Evolutionary conservation across 2,888 invertebrate species (phyloP).

Genomic region (Hartigia nigra): DNA sequence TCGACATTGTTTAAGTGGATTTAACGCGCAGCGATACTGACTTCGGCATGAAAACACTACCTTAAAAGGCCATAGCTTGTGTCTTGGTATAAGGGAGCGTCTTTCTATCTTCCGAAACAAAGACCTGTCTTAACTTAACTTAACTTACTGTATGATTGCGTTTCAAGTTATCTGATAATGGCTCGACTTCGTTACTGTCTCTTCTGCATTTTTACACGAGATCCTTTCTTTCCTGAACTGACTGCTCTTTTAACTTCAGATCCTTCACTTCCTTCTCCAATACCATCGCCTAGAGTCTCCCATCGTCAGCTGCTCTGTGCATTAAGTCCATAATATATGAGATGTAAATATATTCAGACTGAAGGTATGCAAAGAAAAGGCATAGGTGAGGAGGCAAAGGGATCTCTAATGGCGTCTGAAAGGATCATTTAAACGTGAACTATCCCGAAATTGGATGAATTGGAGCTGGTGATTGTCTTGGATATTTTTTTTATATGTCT

Average conservation of each 20-base stretch:
- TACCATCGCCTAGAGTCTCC: not conserved
- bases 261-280: not conserved
- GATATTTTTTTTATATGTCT: not conserved
- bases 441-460: not conserved
- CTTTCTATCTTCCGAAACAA: not conserved
- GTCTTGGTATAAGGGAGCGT: not conserved
- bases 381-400: not conserved
- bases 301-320: not conserved
- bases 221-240: not conserved
- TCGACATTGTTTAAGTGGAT: not conserved
- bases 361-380: slow-evolving; percentile 7
- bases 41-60: not conserved
- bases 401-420: not conserved
- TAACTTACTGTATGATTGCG: not conserved
- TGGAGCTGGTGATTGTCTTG: not conserved
- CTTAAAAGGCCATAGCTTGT: not conserved
- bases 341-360: slow-evolving; percentile 11
- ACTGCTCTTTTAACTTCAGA: not conserved
- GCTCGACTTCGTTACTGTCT: not conserved
- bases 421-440: not conserved
- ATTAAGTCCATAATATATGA: slow-evolving; percentile 8
- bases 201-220: not conserved
- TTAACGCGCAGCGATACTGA: not conserved
- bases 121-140: not conserved
- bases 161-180: not conserved